A percentile compares a stretch with the other conserved stretches of the same genome.
These are phyloP conservation scores for Pyrocoelia pectoralis DNA, from an alignment of 2,888 invertebrate species.

Conservation along the genomic window DNA sequence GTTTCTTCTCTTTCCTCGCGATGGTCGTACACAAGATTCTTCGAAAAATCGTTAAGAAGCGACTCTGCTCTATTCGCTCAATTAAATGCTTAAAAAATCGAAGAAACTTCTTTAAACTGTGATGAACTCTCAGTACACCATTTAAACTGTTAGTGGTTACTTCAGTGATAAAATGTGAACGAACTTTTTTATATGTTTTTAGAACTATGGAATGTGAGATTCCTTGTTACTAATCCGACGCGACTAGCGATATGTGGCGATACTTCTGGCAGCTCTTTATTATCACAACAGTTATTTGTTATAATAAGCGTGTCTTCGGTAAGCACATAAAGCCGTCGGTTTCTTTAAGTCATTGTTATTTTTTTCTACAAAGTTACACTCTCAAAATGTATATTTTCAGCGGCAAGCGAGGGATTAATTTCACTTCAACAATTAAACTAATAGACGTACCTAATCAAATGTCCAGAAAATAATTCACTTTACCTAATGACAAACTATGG, in stretches of 20 bases:
- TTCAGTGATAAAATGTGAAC: slow-evolving; percentile 24
- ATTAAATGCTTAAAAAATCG: slow-evolving; percentile 8
- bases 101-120: slow-evolving; percentile 14
- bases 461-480: background rate
- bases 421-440: too few species aligned
- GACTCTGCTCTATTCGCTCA: slow-evolving; percentile 48
- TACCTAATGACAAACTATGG: background rate
- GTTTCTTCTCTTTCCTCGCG: slow-evolving; percentile 54
- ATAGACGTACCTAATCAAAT: background rate
- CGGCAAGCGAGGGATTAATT: too few species aligned
- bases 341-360: background rate
- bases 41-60: slow-evolving; percentile 38
- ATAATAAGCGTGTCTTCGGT: slow-evolving; percentile 50
- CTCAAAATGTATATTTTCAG: too few species aligned
- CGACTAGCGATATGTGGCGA: slow-evolving; percentile 44
- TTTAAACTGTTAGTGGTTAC: background rate
- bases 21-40: slow-evolving; percentile 47
- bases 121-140: background rate
- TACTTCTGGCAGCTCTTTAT: slow-evolving; percentile 23
- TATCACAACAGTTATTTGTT: slow-evolving; percentile 41
- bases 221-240: slow-evolving; percentile 36
- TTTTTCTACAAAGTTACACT: background rate
- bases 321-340: slow-evolving; percentile 33
- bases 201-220: slow-evolving; percentile 41
- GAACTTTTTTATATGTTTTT: slow-evolving; percentile 20